These are phyloP conservation scores for Cirrhinus mrigala DNA, from an alignment of 2,797 vertebrate genomes.

Conservation along the genomic window DNA sequence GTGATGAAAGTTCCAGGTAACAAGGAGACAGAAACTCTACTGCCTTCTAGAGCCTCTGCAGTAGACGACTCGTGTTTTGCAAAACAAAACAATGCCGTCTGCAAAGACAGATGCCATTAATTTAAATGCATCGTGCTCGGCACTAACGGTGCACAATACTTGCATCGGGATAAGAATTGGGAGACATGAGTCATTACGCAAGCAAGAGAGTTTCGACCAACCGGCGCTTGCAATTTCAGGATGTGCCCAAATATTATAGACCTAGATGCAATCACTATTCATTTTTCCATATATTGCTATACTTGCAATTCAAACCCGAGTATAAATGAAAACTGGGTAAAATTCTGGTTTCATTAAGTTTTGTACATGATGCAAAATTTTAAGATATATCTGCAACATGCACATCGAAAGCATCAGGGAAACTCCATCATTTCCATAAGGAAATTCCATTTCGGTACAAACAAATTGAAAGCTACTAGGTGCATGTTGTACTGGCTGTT, in stretches of 20 bases:
- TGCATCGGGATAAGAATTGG: not conserved
- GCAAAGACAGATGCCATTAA: not conserved
- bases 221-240: not conserved
- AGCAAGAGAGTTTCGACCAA: not conserved
- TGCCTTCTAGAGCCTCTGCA: conserved; percentile 39
- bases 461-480: conserved; percentile 63
- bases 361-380: conserved; percentile 33
- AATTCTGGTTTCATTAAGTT: not conserved
- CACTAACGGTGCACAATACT: not conserved
- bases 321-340: not conserved
- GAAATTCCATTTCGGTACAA: conserved; percentile 68
- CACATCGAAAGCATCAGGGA: conserved; percentile 17
- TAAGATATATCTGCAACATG: conserved; percentile 5
- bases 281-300: not conserved
- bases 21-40: conserved; percentile 39
- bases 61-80: not conserved
- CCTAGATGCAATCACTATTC: not conserved
- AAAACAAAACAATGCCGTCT: not conserved
- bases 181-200: not conserved
- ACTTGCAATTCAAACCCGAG: not conserved
- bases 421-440: conserved; percentile 50
- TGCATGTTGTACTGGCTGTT: conserved; percentile 4
- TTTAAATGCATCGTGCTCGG: not conserved
- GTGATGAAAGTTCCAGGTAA: conserved; percentile 67
- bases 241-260: not conserved